These are phyloP conservation scores for Monarcha castaneiventris DNA, from an alignment of 2,113 vertebrate species.

Conservation along the genomic window DNA sequence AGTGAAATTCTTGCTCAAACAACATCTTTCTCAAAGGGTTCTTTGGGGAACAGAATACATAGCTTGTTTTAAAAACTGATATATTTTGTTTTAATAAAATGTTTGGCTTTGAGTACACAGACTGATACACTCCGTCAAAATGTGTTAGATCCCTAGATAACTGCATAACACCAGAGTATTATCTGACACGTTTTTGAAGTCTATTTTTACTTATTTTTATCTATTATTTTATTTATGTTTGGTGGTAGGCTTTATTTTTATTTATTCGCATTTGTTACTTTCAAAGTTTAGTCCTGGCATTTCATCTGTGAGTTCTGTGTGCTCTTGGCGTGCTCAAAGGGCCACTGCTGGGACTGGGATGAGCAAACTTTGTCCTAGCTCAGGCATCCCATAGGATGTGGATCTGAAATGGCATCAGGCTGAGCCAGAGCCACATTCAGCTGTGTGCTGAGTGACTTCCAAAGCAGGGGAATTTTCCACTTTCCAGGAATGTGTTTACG, in stretches of 20 bases:
- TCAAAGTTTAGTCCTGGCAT: neutral
- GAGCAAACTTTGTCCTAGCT: neutral
- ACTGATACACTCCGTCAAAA: slow-evolving; percentile 63
- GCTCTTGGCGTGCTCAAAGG: neutral
- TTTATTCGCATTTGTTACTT: slow-evolving; percentile 28
- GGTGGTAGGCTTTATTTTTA: slow-evolving; percentile 15
- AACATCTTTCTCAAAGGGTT: slow-evolving; percentile 37
- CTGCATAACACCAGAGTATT: slow-evolving; percentile 51
- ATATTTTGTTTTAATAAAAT: slow-evolving; percentile 68
- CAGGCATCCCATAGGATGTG: rapidly evolving
- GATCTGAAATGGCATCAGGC: neutral
- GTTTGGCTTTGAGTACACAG: slow-evolving; percentile 54
- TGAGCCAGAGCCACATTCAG: neutral
- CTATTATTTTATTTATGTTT: slow-evolving; percentile 62
- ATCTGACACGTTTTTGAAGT: slow-evolving; percentile 62
- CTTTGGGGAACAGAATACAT: slow-evolving; percentile 44
- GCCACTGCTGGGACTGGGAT: neutral
- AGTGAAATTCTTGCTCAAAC: slow-evolving; percentile 28
- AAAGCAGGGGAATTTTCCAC: neutral
- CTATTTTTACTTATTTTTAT: slow-evolving; percentile 41
- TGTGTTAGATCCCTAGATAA: slow-evolving; percentile 64
- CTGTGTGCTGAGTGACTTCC: neutral
- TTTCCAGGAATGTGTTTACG: neutral
- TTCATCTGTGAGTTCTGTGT: neutral
- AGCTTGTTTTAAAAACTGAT: slow-evolving; percentile 59